Conservation (phyloP, 37 sponge, comb jelly and placozoan species). For the Crambe crambe region DNA sequence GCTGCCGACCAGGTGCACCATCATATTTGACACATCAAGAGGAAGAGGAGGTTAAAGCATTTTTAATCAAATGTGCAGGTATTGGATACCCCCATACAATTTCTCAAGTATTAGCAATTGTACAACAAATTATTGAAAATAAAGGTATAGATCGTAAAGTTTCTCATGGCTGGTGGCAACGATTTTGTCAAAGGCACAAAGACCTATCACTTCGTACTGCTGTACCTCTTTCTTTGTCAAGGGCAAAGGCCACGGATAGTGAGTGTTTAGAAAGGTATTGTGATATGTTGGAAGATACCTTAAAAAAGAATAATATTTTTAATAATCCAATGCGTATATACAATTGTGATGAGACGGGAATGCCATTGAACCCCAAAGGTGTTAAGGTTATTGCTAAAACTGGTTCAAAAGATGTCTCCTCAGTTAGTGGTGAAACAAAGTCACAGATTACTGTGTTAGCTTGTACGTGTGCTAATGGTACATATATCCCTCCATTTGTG, state of each 20-base stretch:
- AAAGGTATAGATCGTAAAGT: slow-evolving; percentile 30
- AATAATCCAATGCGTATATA: slow-evolving; percentile 21
- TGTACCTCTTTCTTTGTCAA: not conserved
- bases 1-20: no score
- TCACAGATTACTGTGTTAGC: slow-evolving; percentile 63
- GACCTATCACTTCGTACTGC: slow-evolving; percentile 1
- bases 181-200: slow-evolving; percentile 11
- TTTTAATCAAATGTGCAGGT: no score
- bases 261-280: slow-evolving; percentile 17
- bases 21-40: no score
- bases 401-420: not conserved
- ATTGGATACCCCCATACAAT: no score
- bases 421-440: slow-evolving; percentile 19
- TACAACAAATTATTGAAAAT: not conserved
- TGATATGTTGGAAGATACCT: slow-evolving; percentile 10
- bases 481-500: slow-evolving; percentile 50
- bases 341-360: slow-evolving; percentile 48
- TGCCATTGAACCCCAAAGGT: slow-evolving; percentile 18
- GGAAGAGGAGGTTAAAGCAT: no score
- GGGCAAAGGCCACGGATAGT: slow-evolving; percentile 6
- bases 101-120: no score
- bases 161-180: slow-evolving; percentile 46
- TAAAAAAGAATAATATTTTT: slow-evolving; percentile 20
- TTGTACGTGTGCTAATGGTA: slow-evolving; percentile 49
- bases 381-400: slow-evolving; percentile 3